phyloP scores from a whole-genome alignment of 2,888 invertebrate genomes.

The Schizotus pectinicornis region DNA sequence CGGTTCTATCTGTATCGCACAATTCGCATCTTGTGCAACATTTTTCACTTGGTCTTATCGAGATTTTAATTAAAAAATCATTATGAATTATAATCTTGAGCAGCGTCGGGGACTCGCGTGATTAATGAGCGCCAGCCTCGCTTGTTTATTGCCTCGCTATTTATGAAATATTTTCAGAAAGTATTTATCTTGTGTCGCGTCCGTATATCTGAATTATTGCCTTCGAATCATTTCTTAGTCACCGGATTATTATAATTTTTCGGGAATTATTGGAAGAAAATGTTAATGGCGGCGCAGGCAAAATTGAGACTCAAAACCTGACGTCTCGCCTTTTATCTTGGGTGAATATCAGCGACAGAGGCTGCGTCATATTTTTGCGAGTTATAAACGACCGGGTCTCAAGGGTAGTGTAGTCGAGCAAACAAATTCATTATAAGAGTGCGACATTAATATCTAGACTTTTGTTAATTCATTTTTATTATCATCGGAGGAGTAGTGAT shows the following conservation, averaged over 20 bases:
- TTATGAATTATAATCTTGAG: constrained; percentile 47
- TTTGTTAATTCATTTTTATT: constrained; percentile 59
- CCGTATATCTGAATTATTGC: constrained; percentile 26
- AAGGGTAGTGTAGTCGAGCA: constrained; percentile 50
- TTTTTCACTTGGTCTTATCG: constrained; percentile 47
- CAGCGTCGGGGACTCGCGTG: constrained; percentile 37
- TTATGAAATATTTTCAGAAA: constrained; percentile 27
- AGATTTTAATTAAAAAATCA: constrained; percentile 49
- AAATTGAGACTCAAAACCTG: background rate
- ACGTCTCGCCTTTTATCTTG: constrained; percentile 21
- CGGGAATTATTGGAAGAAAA: no score
- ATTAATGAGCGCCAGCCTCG: constrained; percentile 34
- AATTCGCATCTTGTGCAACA: constrained; percentile 43
- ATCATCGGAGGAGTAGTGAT: constrained; percentile 56
- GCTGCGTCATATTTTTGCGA: constrained; percentile 38
- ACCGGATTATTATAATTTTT: background rate
- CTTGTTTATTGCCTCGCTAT: constrained; percentile 34
- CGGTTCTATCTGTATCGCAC: constrained; percentile 40
- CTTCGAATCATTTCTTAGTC: background rate
- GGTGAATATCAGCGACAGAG: constrained; percentile 17
- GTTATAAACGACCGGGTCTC: constrained; percentile 45
- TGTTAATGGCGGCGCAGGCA: no score
- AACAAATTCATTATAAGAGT: constrained; percentile 55
- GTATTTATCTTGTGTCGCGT: constrained; percentile 21
- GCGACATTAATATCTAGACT: constrained; percentile 55